Percentiles rank a stretch among this genome's conserved stretches.
Conservation (phyloP, 2,888 invertebrate genomes). For the Aspidapion aeneum region DNA sequence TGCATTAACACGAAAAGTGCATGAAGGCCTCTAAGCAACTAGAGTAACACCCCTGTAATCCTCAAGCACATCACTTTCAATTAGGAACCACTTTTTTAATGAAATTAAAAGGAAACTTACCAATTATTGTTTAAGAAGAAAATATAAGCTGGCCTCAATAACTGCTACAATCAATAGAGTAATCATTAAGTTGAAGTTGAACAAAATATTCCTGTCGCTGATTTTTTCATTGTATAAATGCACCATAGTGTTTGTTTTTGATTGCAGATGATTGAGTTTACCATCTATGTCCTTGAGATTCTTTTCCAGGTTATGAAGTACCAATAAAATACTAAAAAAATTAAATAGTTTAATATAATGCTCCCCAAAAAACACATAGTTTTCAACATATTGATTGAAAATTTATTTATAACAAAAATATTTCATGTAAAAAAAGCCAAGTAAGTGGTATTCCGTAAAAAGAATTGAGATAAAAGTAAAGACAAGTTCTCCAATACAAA, state of each 20-base stretch:
- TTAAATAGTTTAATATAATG: constrained; percentile 3
- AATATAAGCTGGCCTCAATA: constrained; percentile 43
- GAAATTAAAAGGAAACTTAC: no score
- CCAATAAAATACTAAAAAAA: constrained; percentile 39
- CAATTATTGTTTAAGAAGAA: constrained; percentile 32
- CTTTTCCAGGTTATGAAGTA: constrained; percentile 41
- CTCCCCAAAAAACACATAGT: neutral
- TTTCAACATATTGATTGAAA: no score
- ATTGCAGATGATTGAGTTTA: constrained; percentile 38
- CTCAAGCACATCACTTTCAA: no score
- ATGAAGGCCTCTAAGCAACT: no score
- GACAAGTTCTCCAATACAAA: no score
- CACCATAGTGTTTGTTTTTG: constrained; percentile 28
- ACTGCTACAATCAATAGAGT: constrained; percentile 35
- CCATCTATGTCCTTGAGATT: constrained; percentile 39
- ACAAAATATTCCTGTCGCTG: constrained; percentile 25
- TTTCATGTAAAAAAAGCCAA: no score
- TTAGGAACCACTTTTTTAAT: no score
- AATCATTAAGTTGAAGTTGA: constrained; percentile 27
- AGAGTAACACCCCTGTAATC: no score
- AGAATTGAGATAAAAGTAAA: no score
- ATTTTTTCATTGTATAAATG: constrained; percentile 21
- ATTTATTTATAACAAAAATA: no score
- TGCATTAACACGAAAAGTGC: no score
- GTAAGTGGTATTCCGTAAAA: no score